Conservation (phyloP, 2,888 invertebrate genomes). For the Crossocerus cetratus region DNA sequence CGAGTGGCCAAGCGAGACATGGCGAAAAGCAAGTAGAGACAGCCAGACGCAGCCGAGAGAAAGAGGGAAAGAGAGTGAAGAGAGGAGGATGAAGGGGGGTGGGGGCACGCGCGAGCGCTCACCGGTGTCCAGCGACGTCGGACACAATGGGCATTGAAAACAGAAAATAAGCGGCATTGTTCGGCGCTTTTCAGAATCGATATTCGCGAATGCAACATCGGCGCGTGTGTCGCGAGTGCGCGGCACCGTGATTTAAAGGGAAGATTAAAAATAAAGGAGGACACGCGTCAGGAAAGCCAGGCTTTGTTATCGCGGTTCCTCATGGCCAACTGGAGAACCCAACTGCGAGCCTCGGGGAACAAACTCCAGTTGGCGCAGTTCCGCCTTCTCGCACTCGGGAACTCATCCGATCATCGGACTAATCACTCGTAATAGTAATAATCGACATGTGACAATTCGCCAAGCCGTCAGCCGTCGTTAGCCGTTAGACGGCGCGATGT, state of each 20-base stretch:
- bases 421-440: too few species aligned
- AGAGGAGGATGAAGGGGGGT: slow-evolving; percentile 3
- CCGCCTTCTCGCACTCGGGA: too few species aligned
- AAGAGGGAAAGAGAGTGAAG: neutral
- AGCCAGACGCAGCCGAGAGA: neutral
- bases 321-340: slow-evolving; percentile 8
- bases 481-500: slow-evolving; percentile 16
- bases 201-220: slow-evolving; percentile 74
- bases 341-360: too few species aligned
- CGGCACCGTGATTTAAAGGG: slow-evolving; percentile 66
- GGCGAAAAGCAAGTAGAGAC: neutral
- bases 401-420: too few species aligned
- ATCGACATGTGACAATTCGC: too few species aligned
- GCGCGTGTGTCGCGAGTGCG: slow-evolving; percentile 54
- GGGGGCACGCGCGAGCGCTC: slow-evolving; percentile 30
- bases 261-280: slow-evolving; percentile 72
- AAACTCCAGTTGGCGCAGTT: too few species aligned
- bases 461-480: too few species aligned
- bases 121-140: slow-evolving; percentile 58
- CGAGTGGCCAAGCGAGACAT: neutral
- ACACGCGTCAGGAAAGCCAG: slow-evolving; percentile 52
- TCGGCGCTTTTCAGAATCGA: slow-evolving; percentile 76
- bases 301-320: slow-evolving; percentile 43
- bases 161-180: slow-evolving; percentile 76
- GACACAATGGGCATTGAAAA: slow-evolving; percentile 74